These are phyloP conservation scores for Eubasilissa splendida DNA, from an alignment of 2,888 invertebrate genomes.

Conservation along the genomic window DNA sequence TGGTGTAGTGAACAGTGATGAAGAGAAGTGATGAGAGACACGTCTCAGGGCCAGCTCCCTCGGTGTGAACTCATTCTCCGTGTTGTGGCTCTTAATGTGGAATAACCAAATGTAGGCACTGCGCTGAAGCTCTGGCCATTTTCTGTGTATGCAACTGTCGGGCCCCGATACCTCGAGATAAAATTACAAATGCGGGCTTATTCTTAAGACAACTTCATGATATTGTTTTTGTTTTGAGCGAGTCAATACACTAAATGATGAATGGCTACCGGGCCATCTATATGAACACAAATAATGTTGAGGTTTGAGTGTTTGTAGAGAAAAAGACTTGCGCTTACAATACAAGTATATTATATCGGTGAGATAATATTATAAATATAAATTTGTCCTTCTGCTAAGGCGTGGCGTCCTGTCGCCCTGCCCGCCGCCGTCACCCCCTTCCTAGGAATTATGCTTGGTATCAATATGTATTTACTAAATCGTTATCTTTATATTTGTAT, in stretches of 20 bases:
- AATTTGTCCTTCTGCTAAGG: constrained; percentile 40
- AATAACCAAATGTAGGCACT: constrained; percentile 11
- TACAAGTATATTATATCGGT: constrained; percentile 9
- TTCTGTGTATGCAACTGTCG: not conserved
- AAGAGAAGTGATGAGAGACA: constrained; percentile 26
- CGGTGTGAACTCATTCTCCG: not conserved
- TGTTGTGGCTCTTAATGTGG: not conserved
- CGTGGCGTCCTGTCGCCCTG: not conserved
- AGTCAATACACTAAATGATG: constrained; percentile 38
- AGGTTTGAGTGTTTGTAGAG: constrained; percentile 49
- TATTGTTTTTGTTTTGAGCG: constrained; percentile 44
- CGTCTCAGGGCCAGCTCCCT: not conserved
- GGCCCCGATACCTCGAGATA: constrained; percentile 11
- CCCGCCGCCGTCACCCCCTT: constrained; percentile 36
- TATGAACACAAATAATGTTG: not conserved
- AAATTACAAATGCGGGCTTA: constrained; percentile 35
- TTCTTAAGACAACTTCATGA: constrained; percentile 37
- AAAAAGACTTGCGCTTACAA: constrained; percentile 48
- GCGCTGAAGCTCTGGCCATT: not conserved
- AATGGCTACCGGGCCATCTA: constrained; percentile 22
- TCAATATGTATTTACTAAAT: constrained; percentile 41
- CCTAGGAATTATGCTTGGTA: constrained; percentile 52
- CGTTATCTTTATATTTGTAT: constrained; percentile 55
- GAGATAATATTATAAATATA: not conserved
- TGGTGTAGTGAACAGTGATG: constrained; percentile 36